Evolutionary conservation across 2,113 vertebrate species (phyloP), one percentile per base, ranked within the genome.

Genomic region (Zapornia atra): DNA sequence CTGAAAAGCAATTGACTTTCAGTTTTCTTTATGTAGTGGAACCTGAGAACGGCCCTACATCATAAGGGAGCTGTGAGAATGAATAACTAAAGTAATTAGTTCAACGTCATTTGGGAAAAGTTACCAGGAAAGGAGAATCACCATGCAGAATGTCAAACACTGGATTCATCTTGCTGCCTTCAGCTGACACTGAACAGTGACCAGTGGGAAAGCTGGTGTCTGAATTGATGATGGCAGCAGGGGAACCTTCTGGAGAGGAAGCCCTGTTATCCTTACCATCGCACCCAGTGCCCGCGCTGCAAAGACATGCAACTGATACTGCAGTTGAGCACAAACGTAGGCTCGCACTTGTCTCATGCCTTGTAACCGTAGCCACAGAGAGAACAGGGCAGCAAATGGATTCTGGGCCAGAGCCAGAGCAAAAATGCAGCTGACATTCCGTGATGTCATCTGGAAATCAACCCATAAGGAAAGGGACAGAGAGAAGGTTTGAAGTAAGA

Each of bases 21-120:
- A 40, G 33, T 54, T 86, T 82, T 75, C 20, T 38, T 77, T 90
- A 36, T 34, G 40, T 1, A 60, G 46, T 2, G 36, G 22, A 80
- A 71, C 29, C 36, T 60, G 65, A 91, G 51, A 81, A 86, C 60
- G 17, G 25, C 15, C 29, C 57, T 65, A 40, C 4, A 19, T 15
- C 10, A 19, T 44, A 86, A 88, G 7, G 33, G 24, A 82, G 12
- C 18, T 53, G 44, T 65, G 36, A 77, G 70, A 91, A 91, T 28
- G 87, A 94, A 46, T 51, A 87, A 87, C 86, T 91, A 65, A 78
- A 82, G 33, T 88, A 82, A 93, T 81, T 81, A 63, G 26, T 88
- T 95, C 51, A 92, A 56, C 44, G 65, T 78, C 2, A 1, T 71
- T 77, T 64, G n/a, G n/a, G 40, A 69, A 69, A 93, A 77, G 33